Base-by-base conservation (phyloP, 1,140 invertebrate species). In the Neodiprion lecontei region DNA sequence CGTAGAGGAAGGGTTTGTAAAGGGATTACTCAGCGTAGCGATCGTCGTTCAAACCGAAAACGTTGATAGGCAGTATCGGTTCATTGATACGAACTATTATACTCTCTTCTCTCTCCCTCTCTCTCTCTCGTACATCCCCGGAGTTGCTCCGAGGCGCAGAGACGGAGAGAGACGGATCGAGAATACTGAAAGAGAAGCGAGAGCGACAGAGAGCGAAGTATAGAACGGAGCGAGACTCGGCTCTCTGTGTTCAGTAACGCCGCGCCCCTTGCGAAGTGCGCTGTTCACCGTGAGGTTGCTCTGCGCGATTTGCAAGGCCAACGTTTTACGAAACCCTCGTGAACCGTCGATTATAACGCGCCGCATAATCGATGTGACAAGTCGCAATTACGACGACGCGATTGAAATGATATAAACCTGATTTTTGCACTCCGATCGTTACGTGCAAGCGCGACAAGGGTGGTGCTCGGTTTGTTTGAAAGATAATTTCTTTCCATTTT, bases 201-300 rank as follows among this genome's bases (percentile, higher is more conserved):
- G 75, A 66, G 70, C 47, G 71, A 49, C 53, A 65, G 73, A 50
- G 80, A 79, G 77, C 74, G 23, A 73, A 77, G 28, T 40, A 74
- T 76, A 79, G 77, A 78, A 67, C 76, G 78, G 68, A 73, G 67
- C 72, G 78, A 80, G 79, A 80, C 82, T 84, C 79, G 82, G 82
- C 76, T 81, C 76, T 75, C 73, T 79, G 79, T 77, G 81, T 75
- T 86, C 85, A 87, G 86, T 87, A 84, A 83, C 85, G 85, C 86
- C 85, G 86, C 85, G 85, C 85, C 86, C 86, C 86, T 87, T 83
- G 84, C 83, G 85, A 87, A 77, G 82, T 82, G 86, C 86, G 86
- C 84, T 83, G 78, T 79, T 79, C 81, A 75, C 78, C 71, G 67
- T 72, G 48, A 77, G 78, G 53, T 17, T 5, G n/a, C 53, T 17